phyloP scores from a whole-genome alignment of 1,140 invertebrate genomes.

The Eriosoma lanigerum region DNA sequence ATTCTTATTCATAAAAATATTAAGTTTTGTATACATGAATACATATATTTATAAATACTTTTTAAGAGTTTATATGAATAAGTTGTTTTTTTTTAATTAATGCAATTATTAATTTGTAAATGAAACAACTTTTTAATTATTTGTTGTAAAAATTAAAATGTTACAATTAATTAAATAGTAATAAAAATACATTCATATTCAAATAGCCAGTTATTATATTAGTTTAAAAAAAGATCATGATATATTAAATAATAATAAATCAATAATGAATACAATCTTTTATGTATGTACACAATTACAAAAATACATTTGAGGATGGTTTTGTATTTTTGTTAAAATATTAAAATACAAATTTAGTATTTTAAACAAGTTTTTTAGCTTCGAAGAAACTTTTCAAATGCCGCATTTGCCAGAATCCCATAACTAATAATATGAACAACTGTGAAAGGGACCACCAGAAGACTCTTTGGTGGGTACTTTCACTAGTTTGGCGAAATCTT shows the following conservation, averaged over 20 bases:
- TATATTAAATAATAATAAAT: too few relatives aligned
- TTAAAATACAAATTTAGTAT: background rate
- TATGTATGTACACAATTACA: constrained; percentile 41
- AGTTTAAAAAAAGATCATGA: constrained; percentile 19
- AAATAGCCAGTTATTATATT: constrained; percentile 29
- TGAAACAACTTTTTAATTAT: constrained; percentile 17
- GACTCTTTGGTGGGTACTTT: constrained; percentile 95
- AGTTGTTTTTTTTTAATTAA: constrained; percentile 29
- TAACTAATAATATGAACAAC: constrained; percentile 82
- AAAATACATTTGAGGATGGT: constrained; percentile 22
- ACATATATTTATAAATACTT: constrained; percentile 27
- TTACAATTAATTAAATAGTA: constrained; percentile 41
- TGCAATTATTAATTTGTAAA: constrained; percentile 14
- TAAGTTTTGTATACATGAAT: constrained; percentile 32
- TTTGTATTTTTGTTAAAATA: constrained; percentile 24
- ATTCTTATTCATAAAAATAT: constrained; percentile 29
- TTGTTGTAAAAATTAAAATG: constrained; percentile 40
- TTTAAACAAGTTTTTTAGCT: constrained; percentile 95
- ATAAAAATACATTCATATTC: constrained; percentile 1
- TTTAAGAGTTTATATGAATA: constrained; percentile 21
- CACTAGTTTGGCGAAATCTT: constrained; percentile 93
- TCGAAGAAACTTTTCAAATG: constrained; percentile 99
- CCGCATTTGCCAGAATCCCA: constrained; percentile 98
- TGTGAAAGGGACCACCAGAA: constrained; percentile 97
- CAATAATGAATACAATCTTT: constrained; percentile 23